phyloP scores from a whole-genome alignment of 1,140 invertebrate genomes.

The Drosophila navojoa region DNA sequence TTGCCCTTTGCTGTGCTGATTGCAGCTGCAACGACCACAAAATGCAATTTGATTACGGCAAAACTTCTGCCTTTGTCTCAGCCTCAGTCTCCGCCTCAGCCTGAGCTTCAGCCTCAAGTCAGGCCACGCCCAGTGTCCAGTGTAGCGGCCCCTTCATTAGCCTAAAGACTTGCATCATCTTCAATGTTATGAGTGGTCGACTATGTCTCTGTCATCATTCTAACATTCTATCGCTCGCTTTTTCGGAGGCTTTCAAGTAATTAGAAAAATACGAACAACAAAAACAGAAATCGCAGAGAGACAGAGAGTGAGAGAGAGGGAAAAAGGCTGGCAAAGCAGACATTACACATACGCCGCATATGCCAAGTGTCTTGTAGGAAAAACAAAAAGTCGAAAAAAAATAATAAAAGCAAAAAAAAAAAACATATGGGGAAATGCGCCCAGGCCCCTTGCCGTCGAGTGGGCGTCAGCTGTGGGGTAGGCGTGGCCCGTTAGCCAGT shows the following conservation, averaged over 20 bases:
- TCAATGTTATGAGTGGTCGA: slow-evolving; percentile 52
- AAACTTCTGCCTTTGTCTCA: slow-evolving; percentile 69
- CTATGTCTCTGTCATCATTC: slow-evolving; percentile 38
- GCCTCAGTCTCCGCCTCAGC: slow-evolving; percentile 14
- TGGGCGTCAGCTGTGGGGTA: slow-evolving; percentile 41
- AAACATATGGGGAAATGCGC: not conserved
- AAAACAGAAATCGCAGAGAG: slow-evolving; percentile 6
- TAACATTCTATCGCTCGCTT: slow-evolving; percentile 13
- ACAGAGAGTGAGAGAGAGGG: too few relatives aligned
- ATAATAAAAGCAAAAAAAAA: not conserved
- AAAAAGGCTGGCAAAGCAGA: slow-evolving; percentile 22
- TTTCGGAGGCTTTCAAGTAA: slow-evolving; percentile 68
- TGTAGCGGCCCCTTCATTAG: slow-evolving; percentile 59
- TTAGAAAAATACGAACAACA: slow-evolving; percentile 67
- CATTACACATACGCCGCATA: slow-evolving; percentile 75
- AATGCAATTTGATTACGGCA: slow-evolving; percentile 77
- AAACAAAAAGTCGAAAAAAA: slow-evolving; percentile 2
- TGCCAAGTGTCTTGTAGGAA: slow-evolving; percentile 49
- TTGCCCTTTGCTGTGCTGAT: slow-evolving; percentile 50
- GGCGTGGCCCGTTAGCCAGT: slow-evolving; percentile 79
- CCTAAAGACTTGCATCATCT: slow-evolving; percentile 73
- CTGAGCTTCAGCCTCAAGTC: not conserved
- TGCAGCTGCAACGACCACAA: slow-evolving; percentile 58
- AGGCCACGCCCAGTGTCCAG: not conserved
- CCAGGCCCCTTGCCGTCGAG: not conserved